phyloP scores from a whole-genome alignment of 2,888 invertebrate genomes.

The Cephus runcator region DNA sequence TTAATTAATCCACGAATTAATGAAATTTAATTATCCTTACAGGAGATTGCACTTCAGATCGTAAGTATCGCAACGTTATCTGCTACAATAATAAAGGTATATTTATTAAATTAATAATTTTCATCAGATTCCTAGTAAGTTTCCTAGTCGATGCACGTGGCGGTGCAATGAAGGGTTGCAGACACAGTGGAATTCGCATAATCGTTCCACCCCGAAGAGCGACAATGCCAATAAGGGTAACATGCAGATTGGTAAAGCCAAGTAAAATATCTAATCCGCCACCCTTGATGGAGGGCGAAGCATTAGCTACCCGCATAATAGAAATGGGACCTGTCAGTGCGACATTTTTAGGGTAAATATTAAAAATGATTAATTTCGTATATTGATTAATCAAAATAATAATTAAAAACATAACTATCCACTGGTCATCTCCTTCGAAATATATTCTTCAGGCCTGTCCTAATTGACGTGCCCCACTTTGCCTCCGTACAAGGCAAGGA shows the following conservation, averaged over 20 bases:
- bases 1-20: conserved; percentile 1
- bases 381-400: background rate
- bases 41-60: conserved; percentile 59
- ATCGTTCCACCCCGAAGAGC: conserved; percentile 97
- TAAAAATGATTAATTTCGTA: background rate
- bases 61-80: conserved; percentile 46
- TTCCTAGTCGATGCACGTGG: conserved; percentile 99
- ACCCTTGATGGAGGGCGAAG: conserved; percentile 98
- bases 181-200: conserved; percentile 96
- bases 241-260: conserved; percentile 89
- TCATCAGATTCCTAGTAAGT: conserved; percentile 91
- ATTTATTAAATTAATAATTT: conserved; percentile 3
- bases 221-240: conserved; percentile 94
- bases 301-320: conserved; percentile 91
- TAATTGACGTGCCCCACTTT: conserved; percentile 97
- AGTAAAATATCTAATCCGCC: conserved; percentile 87
- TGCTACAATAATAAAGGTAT: background rate
- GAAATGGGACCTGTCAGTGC: conserved; percentile 97
- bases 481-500: conserved; percentile 94
- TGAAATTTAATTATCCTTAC: conserved; percentile 24
- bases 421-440: background rate
- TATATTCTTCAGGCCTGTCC: conserved; percentile 77
- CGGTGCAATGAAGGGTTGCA: conserved; percentile 98
- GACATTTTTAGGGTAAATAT: conserved; percentile 91
- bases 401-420: background rate